These are phyloP conservation scores for Elysia crispata DNA, from an alignment of 2,888 invertebrate species.

Conservation along the genomic window DNA sequence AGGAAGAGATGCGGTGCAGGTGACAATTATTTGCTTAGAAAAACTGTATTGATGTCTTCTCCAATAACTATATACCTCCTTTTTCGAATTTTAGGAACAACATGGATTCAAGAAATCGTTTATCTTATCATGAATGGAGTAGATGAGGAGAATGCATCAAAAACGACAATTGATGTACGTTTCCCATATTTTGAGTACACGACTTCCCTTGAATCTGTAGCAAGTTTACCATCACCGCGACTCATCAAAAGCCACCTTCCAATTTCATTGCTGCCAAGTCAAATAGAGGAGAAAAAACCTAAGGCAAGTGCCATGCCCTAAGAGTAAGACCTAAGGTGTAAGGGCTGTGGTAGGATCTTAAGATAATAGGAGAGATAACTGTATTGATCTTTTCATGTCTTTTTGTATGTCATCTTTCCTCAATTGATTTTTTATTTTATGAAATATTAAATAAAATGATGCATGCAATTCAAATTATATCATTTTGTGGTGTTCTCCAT, in stretches of 20 bases:
- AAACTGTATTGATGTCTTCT: no score
- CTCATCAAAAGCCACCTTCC: conserved; percentile 74
- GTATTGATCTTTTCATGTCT: not conserved
- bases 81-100: conserved; percentile 81
- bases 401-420: not conserved
- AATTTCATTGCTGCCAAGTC: conserved; percentile 66
- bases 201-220: conserved; percentile 59
- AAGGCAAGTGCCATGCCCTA: conserved; percentile 59
- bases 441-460: no score
- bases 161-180: conserved; percentile 81
- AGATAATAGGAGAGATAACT: not conserved
- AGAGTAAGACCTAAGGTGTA: no score
- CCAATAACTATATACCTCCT: not conserved
- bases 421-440: no score
- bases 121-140: conserved; percentile 91
- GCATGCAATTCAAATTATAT: no score
- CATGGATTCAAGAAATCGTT: conserved; percentile 95
- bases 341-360: no score
- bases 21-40: no score
- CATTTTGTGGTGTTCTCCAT: no score
- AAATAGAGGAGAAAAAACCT: conserved; percentile 72
- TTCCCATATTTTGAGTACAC: conserved; percentile 86
- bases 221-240: conserved; percentile 71
- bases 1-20: no score
- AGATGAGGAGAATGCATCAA: conserved; percentile 84